phyloP scores from a whole-genome alignment of 2,113 vertebrate species.

The Baryphthengus martii region DNA sequence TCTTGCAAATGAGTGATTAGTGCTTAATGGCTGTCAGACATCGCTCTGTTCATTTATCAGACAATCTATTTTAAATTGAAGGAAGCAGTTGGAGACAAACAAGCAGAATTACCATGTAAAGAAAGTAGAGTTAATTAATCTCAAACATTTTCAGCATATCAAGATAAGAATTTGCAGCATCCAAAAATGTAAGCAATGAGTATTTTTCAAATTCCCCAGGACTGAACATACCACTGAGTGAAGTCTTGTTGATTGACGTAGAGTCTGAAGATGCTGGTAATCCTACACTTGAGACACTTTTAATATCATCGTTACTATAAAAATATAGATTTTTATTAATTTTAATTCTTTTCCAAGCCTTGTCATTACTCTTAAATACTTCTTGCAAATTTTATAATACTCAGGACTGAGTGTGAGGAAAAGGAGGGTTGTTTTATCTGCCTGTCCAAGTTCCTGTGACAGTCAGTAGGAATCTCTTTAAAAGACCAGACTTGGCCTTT shows the following conservation, averaged over 20 bases:
- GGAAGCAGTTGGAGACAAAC: neutral
- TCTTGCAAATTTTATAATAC: neutral
- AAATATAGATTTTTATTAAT: neutral
- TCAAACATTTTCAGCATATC: neutral
- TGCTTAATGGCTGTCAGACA: conserved; percentile 20
- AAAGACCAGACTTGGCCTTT: neutral
- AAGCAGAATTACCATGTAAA: neutral
- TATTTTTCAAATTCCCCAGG: neutral
- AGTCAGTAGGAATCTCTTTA: neutral
- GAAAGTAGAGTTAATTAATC: conserved; percentile 23
- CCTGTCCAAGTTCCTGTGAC: neutral
- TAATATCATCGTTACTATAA: neutral
- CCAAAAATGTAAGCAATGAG: neutral
- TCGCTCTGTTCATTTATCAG: conserved; percentile 16
- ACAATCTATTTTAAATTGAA: conserved; percentile 21
- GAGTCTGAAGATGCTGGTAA: neutral
- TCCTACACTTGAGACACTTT: neutral
- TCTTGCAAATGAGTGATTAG: conserved; percentile 14
- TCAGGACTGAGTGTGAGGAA: neutral
- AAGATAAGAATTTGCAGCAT: neutral
- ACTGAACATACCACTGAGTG: neutral
- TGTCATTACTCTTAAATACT: neutral
- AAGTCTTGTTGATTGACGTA: neutral
- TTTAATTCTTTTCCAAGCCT: neutral
- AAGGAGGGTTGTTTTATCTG: neutral